Conservation (phyloP, 2,888 invertebrate genomes). For the Caenorhabditis becei region DNA sequence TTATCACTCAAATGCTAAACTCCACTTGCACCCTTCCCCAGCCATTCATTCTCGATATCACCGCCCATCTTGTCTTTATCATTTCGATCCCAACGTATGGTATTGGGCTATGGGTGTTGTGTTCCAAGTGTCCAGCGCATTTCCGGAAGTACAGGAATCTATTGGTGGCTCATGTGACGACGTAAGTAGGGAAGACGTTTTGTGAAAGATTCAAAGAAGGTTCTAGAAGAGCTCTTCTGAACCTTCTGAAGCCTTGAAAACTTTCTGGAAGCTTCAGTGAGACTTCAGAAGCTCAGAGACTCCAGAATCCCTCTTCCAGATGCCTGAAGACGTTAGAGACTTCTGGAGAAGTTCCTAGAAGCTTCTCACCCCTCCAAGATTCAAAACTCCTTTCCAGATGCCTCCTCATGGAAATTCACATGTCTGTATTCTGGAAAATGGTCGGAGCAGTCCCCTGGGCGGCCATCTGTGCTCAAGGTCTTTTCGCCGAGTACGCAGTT, state of each 20-base stretch:
- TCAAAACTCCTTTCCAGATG: too few relatives aligned
- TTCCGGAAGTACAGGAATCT: constrained; percentile 4
- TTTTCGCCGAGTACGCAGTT: neutral
- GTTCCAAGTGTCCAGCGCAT: neutral
- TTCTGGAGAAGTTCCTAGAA: too few relatives aligned
- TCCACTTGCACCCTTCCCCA: neutral
- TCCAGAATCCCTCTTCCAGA: too few relatives aligned
- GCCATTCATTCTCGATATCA: neutral
- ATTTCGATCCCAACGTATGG: constrained; percentile 5
- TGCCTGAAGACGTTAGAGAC: too few relatives aligned
- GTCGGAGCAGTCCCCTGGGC: constrained; percentile 4
- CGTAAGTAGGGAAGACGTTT: too few relatives aligned
- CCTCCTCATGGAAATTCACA: constrained; percentile 12
- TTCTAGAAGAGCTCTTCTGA: too few relatives aligned
- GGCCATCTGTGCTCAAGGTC: neutral
- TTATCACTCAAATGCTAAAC: neutral
- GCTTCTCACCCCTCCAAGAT: too few relatives aligned
- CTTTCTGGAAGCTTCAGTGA: too few relatives aligned
- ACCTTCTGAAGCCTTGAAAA: too few relatives aligned
- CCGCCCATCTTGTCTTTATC: neutral
- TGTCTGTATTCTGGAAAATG: constrained; percentile 3
- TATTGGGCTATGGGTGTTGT: neutral
- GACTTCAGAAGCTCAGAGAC: too few relatives aligned
- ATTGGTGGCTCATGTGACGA: neutral
- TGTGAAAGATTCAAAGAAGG: too few relatives aligned